Conservation (phyloP, 2,113 vertebrate genomes). For the Podocnemis expansa region DNA sequence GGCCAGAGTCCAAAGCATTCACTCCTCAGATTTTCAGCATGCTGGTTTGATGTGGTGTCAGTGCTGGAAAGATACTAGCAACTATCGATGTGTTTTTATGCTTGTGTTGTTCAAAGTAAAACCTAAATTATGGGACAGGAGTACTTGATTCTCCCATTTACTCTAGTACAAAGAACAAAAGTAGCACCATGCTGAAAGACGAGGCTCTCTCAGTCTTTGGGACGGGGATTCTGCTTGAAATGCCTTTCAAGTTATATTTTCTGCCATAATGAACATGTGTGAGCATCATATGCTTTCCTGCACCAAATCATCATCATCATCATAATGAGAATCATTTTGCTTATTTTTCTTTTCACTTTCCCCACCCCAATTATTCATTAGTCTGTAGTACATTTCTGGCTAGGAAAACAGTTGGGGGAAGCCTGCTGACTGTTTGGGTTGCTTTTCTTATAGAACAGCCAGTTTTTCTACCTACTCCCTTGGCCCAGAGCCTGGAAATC, state of each 20-base stretch:
- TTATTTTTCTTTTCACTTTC: background rate
- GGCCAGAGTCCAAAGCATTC: slow-evolving; percentile 49
- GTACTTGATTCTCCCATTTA: background rate
- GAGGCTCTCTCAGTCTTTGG: slow-evolving; percentile 11
- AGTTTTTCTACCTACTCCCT: slow-evolving; percentile 23
- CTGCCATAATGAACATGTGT: slow-evolving; percentile 24
- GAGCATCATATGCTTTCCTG: background rate
- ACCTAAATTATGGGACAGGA: slow-evolving; percentile 18
- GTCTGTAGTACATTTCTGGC: background rate
- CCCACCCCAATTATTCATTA: background rate
- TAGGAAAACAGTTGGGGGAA: background rate
- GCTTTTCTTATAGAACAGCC: background rate
- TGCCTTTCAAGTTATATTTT: background rate
- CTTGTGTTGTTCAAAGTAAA: slow-evolving; percentile 61
- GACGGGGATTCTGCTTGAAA: background rate
- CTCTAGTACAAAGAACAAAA: slow-evolving; percentile 40
- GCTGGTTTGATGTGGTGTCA: slow-evolving; percentile 68
- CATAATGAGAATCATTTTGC: background rate
- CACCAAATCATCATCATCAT: background rate
- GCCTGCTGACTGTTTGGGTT: background rate
- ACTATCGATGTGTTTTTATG: slow-evolving; percentile 52
- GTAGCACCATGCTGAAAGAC: background rate
- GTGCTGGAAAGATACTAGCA: slow-evolving; percentile 51
- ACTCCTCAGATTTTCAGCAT: slow-evolving; percentile 40
- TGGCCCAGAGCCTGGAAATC: slow-evolving; percentile 36